A percentile compares a stretch with the other conserved stretches of the same genome.
phyloP scores from a whole-genome alignment of 2,113 vertebrate genomes.

The Gavialis gangeticus region DNA sequence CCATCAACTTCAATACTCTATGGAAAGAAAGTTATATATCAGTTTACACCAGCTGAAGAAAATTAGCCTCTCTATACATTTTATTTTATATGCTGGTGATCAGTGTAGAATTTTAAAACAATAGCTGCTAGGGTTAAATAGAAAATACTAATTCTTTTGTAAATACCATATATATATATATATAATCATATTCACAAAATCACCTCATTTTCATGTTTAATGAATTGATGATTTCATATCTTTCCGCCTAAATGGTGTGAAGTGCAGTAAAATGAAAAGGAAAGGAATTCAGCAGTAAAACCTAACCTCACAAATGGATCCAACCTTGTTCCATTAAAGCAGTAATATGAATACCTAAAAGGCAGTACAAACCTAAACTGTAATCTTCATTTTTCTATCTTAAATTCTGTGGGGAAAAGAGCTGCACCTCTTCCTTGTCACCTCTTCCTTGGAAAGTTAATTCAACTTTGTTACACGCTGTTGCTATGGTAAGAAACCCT shows the following conservation, averaged over 20 bases:
- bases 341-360: not conserved
- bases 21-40: not conserved
- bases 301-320: not conserved
- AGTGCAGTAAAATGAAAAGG: not conserved
- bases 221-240: not conserved
- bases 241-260: not conserved
- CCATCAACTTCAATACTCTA: not conserved
- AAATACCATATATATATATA: not conserved
- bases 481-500: constrained; percentile 29
- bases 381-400: not conserved
- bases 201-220: not conserved
- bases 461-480: not conserved
- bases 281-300: not conserved
- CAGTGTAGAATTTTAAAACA: not conserved
- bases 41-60: not conserved
- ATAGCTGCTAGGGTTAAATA: too few relatives aligned
- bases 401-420: not conserved
- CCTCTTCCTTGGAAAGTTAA: constrained; percentile 50
- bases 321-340: not conserved
- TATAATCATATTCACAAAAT: not conserved
- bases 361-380: not conserved
- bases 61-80: not conserved
- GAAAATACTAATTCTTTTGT: not conserved
- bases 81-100: not conserved
- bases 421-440: not conserved